Percentiles rank a stretch among this genome's conserved stretches.
phyloP scores from a whole-genome alignment of 2,113 vertebrate genomes.

The Pteruthius melanotis region DNA sequence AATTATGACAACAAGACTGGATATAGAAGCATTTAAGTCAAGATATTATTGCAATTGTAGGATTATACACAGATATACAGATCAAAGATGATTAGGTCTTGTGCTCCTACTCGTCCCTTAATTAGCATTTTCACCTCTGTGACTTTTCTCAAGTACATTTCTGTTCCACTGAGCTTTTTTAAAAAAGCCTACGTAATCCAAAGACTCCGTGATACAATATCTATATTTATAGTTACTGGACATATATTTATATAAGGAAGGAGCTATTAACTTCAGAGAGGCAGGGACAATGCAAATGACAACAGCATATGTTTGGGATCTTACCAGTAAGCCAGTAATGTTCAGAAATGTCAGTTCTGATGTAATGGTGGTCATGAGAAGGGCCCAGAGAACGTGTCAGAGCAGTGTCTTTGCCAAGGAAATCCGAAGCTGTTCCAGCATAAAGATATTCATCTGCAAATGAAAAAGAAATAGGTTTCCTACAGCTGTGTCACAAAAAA shows the following conservation, averaged over 20 bases:
- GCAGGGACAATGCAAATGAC: slow-evolving; percentile 19
- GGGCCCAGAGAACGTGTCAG: slow-evolving; percentile 94
- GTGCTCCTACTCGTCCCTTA: not conserved
- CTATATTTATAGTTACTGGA: slow-evolving; percentile 49
- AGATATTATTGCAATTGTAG: not conserved
- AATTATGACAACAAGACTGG: not conserved
- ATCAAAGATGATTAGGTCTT: slow-evolving; percentile 11
- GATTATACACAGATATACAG: not conserved
- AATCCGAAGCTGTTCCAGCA: slow-evolving; percentile 93
- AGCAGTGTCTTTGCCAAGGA: slow-evolving; percentile 93
- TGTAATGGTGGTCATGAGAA: slow-evolving; percentile 89
- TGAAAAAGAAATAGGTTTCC: slow-evolving; percentile 9
- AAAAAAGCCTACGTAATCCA: not conserved
- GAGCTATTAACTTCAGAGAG: slow-evolving; percentile 10
- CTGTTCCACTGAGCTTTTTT: not conserved
- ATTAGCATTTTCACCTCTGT: slow-evolving; percentile 43
- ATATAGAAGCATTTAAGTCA: slow-evolving; percentile 9
- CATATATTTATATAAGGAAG: slow-evolving; percentile 42
- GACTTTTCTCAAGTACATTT: slow-evolving; percentile 2
- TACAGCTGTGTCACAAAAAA: not conserved
- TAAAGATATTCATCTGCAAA: slow-evolving; percentile 90
- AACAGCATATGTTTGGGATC: slow-evolving; percentile 38
- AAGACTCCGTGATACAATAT: slow-evolving; percentile 24
- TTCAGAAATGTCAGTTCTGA: slow-evolving; percentile 95
- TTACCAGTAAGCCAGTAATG: slow-evolving; percentile 97